Conservation (phyloP, 2,888 invertebrate species). For the Hirtodrosophila histrioides region DNA sequence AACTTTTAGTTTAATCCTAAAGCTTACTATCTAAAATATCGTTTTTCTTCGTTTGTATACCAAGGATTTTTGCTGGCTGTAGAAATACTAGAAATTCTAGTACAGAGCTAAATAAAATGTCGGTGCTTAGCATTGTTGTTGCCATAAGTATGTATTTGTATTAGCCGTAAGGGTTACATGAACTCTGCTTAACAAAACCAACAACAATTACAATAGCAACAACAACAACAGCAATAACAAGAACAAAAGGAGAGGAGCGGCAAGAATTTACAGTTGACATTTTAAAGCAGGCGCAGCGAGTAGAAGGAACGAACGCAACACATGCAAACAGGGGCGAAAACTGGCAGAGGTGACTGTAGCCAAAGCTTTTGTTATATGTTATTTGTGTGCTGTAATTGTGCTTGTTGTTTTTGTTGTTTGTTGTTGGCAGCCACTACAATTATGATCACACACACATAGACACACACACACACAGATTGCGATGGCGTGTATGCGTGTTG, state of each 20-base stretch:
- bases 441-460: slow-evolving; percentile 61
- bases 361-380: slow-evolving; percentile 41
- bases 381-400: slow-evolving; percentile 30
- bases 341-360: slow-evolving; percentile 31
- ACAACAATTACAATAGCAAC: slow-evolving; percentile 16
- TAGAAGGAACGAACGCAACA: slow-evolving; percentile 16
- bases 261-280: slow-evolving; percentile 71
- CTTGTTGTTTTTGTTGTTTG: slow-evolving; percentile 34
- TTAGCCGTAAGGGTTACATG: slow-evolving; percentile 61
- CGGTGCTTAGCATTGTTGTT: slow-evolving; percentile 42
- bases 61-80: slow-evolving; percentile 40
- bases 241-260: slow-evolving; percentile 30
- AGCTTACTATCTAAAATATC: slow-evolving; percentile 27
- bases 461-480: slow-evolving; percentile 32
- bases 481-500: slow-evolving; percentile 49
- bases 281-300: slow-evolving; percentile 54
- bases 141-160: slow-evolving; percentile 54
- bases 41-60: slow-evolving; percentile 23
- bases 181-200: slow-evolving; percentile 44
- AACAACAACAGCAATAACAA: slow-evolving; percentile 26
- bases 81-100: slow-evolving; percentile 16
- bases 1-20: neutral
- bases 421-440: slow-evolving; percentile 63
- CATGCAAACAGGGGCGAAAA: slow-evolving; percentile 26
- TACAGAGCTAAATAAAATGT: slow-evolving; percentile 42